Evolutionary conservation across 1,140 invertebrate genomes (phyloP).

Genomic region (Macrocentrus cingulum): DNA sequence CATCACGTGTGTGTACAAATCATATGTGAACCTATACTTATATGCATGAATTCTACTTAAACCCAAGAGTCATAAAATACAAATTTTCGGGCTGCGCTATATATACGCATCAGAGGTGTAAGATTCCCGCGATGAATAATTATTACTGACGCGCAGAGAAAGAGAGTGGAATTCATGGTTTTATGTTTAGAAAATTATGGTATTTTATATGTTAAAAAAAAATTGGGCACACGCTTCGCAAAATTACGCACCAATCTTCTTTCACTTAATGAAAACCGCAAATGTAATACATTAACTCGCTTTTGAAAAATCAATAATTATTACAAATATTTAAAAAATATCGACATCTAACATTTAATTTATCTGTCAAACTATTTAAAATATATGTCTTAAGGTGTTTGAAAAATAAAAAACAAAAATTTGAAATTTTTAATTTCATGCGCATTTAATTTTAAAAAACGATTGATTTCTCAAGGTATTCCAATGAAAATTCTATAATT

Average conservation of each 20-base stretch:
- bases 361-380: no score
- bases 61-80: neutral
- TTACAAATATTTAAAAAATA: no score
- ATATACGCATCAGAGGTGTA: neutral
- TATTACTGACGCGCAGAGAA: slow-evolving; percentile 1
- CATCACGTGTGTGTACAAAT: neutral
- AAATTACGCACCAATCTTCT: neutral
- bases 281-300: no score
- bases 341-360: no score
- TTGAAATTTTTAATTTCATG: no score
- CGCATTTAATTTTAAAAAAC: no score
- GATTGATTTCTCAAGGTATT: no score
- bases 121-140: neutral
- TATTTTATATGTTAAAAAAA: neutral
- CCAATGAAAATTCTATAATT: neutral
- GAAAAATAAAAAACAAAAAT: no score
- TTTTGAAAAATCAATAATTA: no score
- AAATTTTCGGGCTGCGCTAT: neutral
- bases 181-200: slow-evolving; percentile 4
- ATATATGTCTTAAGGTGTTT: no score
- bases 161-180: neutral
- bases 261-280: neutral
- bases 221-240: neutral
- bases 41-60: slow-evolving; percentile 1
- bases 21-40: slow-evolving; percentile 5